A percentile compares a stretch with the other conserved stretches of the same genome.
phyloP scores from a whole-genome alignment of 2,888 invertebrate species.

The Meiosimyza platycephala region DNA sequence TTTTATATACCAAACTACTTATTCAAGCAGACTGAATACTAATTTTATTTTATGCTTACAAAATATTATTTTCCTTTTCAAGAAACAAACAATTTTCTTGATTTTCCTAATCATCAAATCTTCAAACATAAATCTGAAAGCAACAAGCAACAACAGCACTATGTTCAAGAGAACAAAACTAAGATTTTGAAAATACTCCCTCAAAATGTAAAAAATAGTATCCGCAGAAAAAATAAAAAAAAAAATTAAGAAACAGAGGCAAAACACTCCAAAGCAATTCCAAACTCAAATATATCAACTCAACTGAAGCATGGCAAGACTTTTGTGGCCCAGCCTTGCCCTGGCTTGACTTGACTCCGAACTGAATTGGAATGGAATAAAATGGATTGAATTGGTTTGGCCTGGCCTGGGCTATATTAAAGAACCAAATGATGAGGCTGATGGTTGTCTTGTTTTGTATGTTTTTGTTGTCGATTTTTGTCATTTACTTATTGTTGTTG shows the following conservation, averaged over 20 bases:
- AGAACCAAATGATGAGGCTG: constrained; percentile 7
- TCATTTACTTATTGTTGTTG: neutral
- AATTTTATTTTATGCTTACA: too few relatives aligned
- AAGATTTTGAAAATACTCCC: constrained; percentile 32
- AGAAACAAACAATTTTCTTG: neutral
- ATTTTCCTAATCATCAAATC: neutral
- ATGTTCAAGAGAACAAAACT: neutral
- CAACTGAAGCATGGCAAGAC: too few relatives aligned
- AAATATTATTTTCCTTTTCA: too few relatives aligned
- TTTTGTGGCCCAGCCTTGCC: constrained; percentile 16
- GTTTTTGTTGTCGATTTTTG: constrained; percentile 7
- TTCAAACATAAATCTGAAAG: neutral
- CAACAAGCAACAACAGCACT: neutral
- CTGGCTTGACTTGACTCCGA: constrained; percentile 11
- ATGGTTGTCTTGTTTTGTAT: neutral
- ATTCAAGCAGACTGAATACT: too few relatives aligned
- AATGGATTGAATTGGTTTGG: too few relatives aligned
- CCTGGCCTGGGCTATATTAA: constrained; percentile 33
- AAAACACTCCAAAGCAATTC: constrained; percentile 19
- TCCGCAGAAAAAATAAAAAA: constrained; percentile 14
- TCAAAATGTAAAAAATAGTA: neutral
- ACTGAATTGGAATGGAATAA: too few relatives aligned
- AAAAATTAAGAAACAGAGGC: neutral
- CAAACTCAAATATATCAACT: constrained; percentile 50
- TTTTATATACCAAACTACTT: too few relatives aligned